Base-by-base conservation (phyloP, 30 jellyfish, hydroid and myxozoan genomes). In the Hydractinia symbiolongicarpus region DNA sequence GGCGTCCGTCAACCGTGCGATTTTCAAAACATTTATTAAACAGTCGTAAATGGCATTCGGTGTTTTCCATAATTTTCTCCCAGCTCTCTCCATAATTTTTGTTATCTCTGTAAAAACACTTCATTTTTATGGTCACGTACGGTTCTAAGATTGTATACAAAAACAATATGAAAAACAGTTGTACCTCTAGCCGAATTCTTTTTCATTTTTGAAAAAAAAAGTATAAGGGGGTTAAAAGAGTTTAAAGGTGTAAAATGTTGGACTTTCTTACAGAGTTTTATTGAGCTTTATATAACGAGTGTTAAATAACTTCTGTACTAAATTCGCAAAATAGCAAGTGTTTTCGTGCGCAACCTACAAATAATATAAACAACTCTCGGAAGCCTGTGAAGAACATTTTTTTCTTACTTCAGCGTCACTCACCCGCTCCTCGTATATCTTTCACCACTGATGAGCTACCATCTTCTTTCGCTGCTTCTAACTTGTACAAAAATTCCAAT, bases 121-220 rank as follows among this genome's bases (percentile, higher is more conserved):
- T 81, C 97, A 89, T 89, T 61, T 89, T 89, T 66, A 89, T 79
- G 7, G 97, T 89, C 95, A 84, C 79, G 88, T 89, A 89, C 6
- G 97, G 97, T 60, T 89, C 97, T 89, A 75, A 49, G 78, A 55
- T 52, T 53, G 44, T 30, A 30, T 0, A 30, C 44, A 2, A 30
- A 30, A 30, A 10, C 49, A 56, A 0, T 5, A 14, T 4, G 4
- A 58, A 13, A 58, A 58, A 58, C 69, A 58, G 2, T 30, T 30
- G 44, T 30, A 30, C 44, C 44, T 30, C 2, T n/a, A n/a, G n/a
- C n/a, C n/a, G n/a, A n/a, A 30, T 30, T 30, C 2, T 30, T 30
- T 1, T 2, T 1, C 44, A 30, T 2, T 30, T 30, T 30, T 30
- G 44, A 2, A 30, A 30, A 30, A 30, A 30, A 30, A 30, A 2